Percentiles rank a stretch among this genome's conserved stretches.
Conservation (phyloP, 2,113 vertebrate species). For the Pelodiscus sinensis region DNA sequence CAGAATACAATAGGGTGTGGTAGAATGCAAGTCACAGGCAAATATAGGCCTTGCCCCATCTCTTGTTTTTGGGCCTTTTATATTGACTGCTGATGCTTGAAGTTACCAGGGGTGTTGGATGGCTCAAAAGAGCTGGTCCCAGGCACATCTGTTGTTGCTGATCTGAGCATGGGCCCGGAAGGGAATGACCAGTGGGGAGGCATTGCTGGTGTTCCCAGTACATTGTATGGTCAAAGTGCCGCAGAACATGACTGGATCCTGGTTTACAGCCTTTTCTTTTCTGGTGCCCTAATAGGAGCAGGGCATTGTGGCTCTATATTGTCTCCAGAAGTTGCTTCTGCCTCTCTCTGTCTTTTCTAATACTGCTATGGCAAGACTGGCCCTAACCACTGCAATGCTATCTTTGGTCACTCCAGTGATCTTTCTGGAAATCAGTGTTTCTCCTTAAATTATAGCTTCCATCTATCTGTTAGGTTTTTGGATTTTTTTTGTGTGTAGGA, state of each 20-base stretch:
- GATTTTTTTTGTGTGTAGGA: not conserved
- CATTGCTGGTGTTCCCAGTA: not conserved
- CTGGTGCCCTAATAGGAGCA: not conserved
- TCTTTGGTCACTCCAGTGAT: not conserved
- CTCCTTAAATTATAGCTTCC: not conserved
- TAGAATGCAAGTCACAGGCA: not conserved
- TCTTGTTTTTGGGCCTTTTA: not conserved
- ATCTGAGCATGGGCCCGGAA: not conserved
- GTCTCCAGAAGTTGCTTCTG: not conserved
- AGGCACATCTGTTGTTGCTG: not conserved
- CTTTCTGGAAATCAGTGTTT: not conserved
- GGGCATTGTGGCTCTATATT: not conserved
- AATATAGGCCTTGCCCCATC: not conserved
- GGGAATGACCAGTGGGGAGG: not conserved
- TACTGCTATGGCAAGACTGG: not conserved
- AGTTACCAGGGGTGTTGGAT: not conserved
- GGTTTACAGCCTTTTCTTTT: not conserved
- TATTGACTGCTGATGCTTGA: not conserved
- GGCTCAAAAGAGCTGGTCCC: not conserved
- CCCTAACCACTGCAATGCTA: not conserved
- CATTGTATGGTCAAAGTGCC: not conserved
- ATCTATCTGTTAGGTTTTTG: too few species aligned
- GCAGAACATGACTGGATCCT: not conserved
- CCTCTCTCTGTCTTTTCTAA: not conserved
- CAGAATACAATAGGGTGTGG: too few species aligned